Conservation (phyloP, 2,888 invertebrate genomes). For the Standfussiana lucernea region DNA sequence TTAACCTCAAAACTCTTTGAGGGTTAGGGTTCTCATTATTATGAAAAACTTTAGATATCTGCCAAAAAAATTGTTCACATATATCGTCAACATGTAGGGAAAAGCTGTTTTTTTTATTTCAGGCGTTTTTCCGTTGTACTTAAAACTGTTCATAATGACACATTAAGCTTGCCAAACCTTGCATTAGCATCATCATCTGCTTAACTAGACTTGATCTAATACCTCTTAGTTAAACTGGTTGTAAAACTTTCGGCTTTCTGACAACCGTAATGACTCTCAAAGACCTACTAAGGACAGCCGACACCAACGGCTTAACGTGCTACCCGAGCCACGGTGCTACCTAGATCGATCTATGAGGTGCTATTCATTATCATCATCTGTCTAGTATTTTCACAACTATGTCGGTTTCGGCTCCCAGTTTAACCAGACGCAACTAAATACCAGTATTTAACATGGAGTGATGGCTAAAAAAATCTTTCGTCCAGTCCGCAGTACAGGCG, state of each 20-base stretch:
- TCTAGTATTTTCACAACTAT: neutral
- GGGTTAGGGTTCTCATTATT: neutral
- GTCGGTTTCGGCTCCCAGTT: neutral
- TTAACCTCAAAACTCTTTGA: neutral
- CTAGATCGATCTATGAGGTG: neutral
- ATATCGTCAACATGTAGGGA: neutral
- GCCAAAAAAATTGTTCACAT: neutral
- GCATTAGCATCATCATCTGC: neutral
- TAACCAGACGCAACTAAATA: neutral
- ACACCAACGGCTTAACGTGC: neutral
- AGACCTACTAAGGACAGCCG: neutral
- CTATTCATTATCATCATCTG: too few species aligned
- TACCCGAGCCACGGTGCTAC: neutral
- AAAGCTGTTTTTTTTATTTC: neutral
- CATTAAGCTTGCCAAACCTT: neutral
- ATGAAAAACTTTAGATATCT: neutral
- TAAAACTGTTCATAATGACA: neutral
- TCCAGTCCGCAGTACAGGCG: constrained; percentile 87
- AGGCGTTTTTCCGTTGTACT: neutral
- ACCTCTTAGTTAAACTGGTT: neutral
- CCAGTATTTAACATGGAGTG: neutral
- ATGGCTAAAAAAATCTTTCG: neutral
- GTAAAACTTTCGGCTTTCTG: neutral
- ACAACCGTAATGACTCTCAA: neutral
- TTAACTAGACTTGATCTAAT: too few species aligned